Evolutionary conservation across 2,113 vertebrate species (phyloP).

Genomic region (Pan troglodytes): DNA sequence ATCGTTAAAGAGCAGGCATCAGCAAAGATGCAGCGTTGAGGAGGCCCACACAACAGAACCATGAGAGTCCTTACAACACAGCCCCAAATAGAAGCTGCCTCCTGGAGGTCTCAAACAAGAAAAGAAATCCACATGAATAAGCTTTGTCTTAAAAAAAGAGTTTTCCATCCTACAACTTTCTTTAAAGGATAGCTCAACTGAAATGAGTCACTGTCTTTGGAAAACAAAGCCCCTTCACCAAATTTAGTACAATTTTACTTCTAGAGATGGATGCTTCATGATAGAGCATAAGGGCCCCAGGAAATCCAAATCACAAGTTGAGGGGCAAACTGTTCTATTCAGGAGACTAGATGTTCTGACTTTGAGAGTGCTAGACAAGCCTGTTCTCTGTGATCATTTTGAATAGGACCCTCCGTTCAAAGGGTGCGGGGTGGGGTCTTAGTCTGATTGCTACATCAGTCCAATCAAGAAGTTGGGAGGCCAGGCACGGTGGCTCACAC

Average conservation of each 20-base stretch:
- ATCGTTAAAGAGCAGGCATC: slow-evolving; percentile 28
- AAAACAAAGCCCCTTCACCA: slow-evolving; percentile 2
- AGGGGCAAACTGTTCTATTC: not conserved
- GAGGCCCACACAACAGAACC: slow-evolving; percentile 33
- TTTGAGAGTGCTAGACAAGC: not conserved
- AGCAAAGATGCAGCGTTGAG: not conserved
- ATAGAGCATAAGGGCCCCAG: not conserved
- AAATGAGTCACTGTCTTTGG: slow-evolving; percentile 58
- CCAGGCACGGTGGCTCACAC: too few relatives aligned
- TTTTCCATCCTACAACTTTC: slow-evolving; percentile 38
- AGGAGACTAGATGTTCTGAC: not conserved
- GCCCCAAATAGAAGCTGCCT: not conserved
- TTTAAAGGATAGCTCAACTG: not conserved
- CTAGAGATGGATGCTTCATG: not conserved
- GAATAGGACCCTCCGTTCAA: not conserved
- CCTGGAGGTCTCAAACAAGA: not conserved
- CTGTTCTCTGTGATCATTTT: not conserved
- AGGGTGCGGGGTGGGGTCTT: not conserved
- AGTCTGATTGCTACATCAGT: not conserved
- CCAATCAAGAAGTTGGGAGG: not conserved
- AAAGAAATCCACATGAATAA: slow-evolving; percentile 35
- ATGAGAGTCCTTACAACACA: not conserved
- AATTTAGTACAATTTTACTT: not conserved
- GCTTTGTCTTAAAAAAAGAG: not conserved
- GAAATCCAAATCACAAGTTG: not conserved